Evolutionary conservation across 2,113 vertebrate species (phyloP), one percentile per base, ranked within the genome.

Genomic region (Sciurus niger): DNA sequence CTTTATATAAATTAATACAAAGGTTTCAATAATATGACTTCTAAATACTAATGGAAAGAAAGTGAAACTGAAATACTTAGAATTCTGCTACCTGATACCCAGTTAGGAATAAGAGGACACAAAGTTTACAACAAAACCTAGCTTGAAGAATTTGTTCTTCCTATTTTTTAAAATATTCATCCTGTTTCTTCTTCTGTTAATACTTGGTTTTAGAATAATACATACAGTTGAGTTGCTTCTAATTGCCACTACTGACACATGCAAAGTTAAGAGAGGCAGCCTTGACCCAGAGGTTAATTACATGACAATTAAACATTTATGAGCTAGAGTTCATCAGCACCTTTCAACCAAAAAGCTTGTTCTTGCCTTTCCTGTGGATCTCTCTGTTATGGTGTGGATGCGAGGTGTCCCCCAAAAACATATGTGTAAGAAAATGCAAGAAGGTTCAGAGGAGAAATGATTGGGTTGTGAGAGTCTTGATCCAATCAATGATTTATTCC

Each of bases 41-140:
- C 87, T n/a, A 82, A 96, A 96, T 51, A 7, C 30, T 53, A 70
- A 82, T 40, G 68, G 63, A 97, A 95, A 83, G 78, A 89, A 92
- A 96, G n/a, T 89, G 51, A 96, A 89, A 89, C 55, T 78, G 87
- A 92, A 92, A 95, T 70, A n/a, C 60, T 91, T 91, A 58, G 55
- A 95, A 87, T 74, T 90, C 84, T 97, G 65, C 53, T 90, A 89
- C 55, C 32, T 87, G 60, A 76, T 86, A 43, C 1, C 12, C 34
- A 84, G 1, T 78, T 77, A 86, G 55, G 55, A 83, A 89, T 91
- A 70, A 55, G 17, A 82, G n/a, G 58, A 86, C 80, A 84, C 40
- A 79, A 70, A 34, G 24, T 88, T 91, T 84, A 79, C 90, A 88
- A 46, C 18, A 65, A 87, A 53, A 30, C 53, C 90, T 84, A 17